Conservation (phyloP, 2,888 invertebrate genomes). For the Agrilus biguttatus region DNA sequence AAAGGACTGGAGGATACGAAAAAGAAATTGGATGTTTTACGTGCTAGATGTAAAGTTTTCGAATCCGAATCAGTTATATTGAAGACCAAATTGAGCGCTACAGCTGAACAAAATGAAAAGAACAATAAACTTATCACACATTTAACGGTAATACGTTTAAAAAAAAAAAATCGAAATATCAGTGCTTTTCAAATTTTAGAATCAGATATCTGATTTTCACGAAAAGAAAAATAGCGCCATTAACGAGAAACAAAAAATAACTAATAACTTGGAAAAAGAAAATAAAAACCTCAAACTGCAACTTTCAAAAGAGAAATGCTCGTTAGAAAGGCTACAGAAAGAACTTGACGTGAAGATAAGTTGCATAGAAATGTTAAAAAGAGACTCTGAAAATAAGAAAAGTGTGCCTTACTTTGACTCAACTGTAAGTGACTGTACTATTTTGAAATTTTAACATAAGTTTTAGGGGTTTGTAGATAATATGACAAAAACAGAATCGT, state of each 20-base stretch:
- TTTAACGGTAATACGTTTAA: constrained; percentile 37
- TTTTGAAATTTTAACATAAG: too few species aligned
- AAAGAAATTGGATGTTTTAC: constrained; percentile 49
- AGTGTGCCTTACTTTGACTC: background rate
- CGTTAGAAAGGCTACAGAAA: constrained; percentile 36
- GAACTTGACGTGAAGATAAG: constrained; percentile 34
- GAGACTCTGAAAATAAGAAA: constrained; percentile 22
- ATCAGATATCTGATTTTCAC: constrained; percentile 36
- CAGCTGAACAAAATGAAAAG: constrained; percentile 47
- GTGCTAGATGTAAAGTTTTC: constrained; percentile 52
- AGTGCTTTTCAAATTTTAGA: constrained; percentile 1
- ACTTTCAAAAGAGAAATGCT: constrained; percentile 34
- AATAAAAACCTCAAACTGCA: constrained; percentile 19
- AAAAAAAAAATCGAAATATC: too few species aligned
- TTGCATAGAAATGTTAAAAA: constrained; percentile 35
- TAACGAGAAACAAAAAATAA: constrained; percentile 35
- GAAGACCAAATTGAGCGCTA: constrained; percentile 43
- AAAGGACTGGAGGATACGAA: constrained; percentile 42
- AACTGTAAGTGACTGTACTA: background rate
- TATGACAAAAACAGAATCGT: too few species aligned
- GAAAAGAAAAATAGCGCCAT: constrained; percentile 36
- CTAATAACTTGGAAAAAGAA: constrained; percentile 28
- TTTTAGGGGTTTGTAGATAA: too few species aligned
- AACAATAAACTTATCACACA: constrained; percentile 48
- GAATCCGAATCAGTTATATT: constrained; percentile 46